Percentiles rank a stretch among this genome's conserved stretches.
phyloP scores from a whole-genome alignment of 2,113 vertebrate species.

The Menidia beryllina region DNA sequence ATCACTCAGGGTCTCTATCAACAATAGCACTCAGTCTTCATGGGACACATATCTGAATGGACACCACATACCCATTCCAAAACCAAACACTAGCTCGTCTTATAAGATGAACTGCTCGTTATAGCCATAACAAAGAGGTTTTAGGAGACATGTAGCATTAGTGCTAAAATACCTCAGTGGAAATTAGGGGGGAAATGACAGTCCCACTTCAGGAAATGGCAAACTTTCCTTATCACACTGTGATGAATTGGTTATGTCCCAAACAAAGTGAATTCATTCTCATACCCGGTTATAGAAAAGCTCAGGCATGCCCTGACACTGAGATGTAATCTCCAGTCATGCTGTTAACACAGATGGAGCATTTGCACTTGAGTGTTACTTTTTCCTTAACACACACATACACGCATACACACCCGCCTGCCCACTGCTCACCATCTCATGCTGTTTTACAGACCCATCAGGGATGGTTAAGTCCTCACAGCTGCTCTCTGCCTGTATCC shows the following conservation, averaged over 20 bases:
- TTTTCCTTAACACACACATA: slow-evolving; percentile 1
- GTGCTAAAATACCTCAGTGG: slow-evolving; percentile 61
- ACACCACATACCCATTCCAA: slow-evolving; percentile 56
- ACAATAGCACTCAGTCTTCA: slow-evolving; percentile 70
- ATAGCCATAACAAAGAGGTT: slow-evolving; percentile 77
- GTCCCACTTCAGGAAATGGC: slow-evolving; percentile 65
- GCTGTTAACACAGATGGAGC: slow-evolving; percentile 16
- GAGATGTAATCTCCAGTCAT: slow-evolving; percentile 41
- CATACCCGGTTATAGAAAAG: slow-evolving; percentile 16
- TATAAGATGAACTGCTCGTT: slow-evolving; percentile 65
- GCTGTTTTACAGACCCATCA: slow-evolving; percentile 69
- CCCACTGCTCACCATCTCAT: slow-evolving; percentile 34
- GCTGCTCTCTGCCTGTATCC: slow-evolving; percentile 73
- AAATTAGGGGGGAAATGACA: slow-evolving; percentile 56
- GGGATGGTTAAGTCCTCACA: slow-evolving; percentile 67
- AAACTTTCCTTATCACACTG: slow-evolving; percentile 59
- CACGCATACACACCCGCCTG: slow-evolving; percentile 31
- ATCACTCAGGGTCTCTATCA: slow-evolving; percentile 65
- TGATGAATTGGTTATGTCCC: slow-evolving; percentile 57
- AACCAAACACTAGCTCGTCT: slow-evolving; percentile 77
- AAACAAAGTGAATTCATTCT: slow-evolving; percentile 51
- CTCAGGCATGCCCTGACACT: slow-evolving; percentile 13
- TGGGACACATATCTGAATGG: slow-evolving; percentile 65
- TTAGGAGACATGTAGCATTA: slow-evolving; percentile 70
- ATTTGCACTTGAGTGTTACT: slow-evolving; percentile 18